These are phyloP conservation scores for Limnephilus marmoratus DNA, from an alignment of 2,888 invertebrate species.

Conservation along the genomic window DNA sequence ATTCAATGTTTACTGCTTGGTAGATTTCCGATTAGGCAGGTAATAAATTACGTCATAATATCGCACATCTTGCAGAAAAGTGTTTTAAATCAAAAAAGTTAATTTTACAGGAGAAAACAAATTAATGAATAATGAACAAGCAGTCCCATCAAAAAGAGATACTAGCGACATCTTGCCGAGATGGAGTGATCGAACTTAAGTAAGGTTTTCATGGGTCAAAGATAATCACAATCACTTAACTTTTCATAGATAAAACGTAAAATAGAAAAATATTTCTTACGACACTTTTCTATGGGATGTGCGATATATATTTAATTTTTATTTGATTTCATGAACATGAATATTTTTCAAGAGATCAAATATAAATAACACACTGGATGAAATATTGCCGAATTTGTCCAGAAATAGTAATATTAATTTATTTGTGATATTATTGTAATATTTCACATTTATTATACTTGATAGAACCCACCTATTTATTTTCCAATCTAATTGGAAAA, in stretches of 20 bases:
- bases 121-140: too few relatives aligned
- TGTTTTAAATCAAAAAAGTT: too few relatives aligned
- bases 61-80: too few relatives aligned
- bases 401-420: background rate
- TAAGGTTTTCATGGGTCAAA: too few relatives aligned
- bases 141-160: too few relatives aligned
- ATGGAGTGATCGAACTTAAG: too few relatives aligned
- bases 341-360: background rate
- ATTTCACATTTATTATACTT: background rate
- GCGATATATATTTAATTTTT: background rate
- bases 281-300: background rate
- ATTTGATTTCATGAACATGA: background rate
- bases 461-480: slow-evolving; percentile 6
- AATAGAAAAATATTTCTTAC: too few relatives aligned
- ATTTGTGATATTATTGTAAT: slow-evolving; percentile 34
- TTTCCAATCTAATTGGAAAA: slow-evolving; percentile 26
- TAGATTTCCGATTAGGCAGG: background rate
- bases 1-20: background rate
- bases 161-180: too few relatives aligned
- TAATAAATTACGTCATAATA: too few relatives aligned
- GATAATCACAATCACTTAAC: too few relatives aligned
- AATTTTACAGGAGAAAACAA: too few relatives aligned
- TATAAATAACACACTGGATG: background rate
- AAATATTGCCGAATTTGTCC: background rate
- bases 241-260: too few relatives aligned